These are phyloP conservation scores for Trichosurus vulpecula DNA, from an alignment of 2,797 vertebrate genomes.

Conservation along the genomic window DNA sequence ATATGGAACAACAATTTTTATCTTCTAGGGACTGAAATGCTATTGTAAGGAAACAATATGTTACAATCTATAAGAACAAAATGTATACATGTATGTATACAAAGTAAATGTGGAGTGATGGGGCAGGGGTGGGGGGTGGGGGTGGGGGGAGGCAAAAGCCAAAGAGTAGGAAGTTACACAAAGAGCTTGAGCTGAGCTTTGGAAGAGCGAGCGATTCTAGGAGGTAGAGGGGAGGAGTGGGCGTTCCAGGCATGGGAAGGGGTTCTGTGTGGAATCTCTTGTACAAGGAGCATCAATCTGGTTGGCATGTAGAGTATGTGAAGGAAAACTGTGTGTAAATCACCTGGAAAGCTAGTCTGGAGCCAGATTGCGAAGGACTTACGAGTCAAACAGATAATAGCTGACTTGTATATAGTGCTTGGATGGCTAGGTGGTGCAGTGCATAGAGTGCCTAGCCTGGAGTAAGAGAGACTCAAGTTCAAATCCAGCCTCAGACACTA, in stretches of 20 bases:
- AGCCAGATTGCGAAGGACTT: neutral
- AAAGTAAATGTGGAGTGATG: neutral
- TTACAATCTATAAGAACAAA: neutral
- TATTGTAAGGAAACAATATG: neutral
- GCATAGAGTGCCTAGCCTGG: neutral
- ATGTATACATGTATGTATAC: neutral
- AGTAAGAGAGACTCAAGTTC: neutral
- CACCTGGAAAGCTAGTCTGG: neutral
- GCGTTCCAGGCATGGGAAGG: neutral
- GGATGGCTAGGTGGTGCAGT: neutral
- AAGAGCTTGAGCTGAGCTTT: neutral
- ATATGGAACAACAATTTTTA: neutral
- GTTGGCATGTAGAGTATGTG: neutral
- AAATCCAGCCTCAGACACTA: neutral
- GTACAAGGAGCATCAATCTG: neutral
- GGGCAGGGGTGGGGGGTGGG: too few relatives aligned
- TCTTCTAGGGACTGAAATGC: neutral
- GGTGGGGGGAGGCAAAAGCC: neutral
- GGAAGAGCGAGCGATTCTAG: rapidly evolving
- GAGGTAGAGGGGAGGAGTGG: neutral
- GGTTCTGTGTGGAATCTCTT: neutral
- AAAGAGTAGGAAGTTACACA: neutral
- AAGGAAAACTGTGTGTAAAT: neutral
- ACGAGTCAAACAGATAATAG: neutral
- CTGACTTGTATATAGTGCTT: neutral